phyloP scores from a whole-genome alignment of 2,797 vertebrate species.

The Coranthus polyacanthus region DNA sequence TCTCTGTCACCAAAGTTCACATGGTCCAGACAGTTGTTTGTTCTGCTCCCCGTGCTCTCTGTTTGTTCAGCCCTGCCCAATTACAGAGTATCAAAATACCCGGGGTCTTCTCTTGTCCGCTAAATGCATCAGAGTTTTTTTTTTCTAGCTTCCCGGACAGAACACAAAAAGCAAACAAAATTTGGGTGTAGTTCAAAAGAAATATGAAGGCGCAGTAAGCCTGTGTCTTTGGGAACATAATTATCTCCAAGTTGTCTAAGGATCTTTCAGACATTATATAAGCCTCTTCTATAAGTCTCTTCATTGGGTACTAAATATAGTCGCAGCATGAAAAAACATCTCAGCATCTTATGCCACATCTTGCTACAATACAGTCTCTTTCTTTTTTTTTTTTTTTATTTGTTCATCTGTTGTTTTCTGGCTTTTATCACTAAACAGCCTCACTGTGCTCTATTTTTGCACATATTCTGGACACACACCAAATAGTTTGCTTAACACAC shows the following conservation, averaged over 20 bases:
- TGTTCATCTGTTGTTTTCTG: conserved; percentile 31
- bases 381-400: conserved; percentile 7
- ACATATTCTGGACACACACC: no score
- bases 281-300: conserved; percentile 10
- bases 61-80: conserved; percentile 61
- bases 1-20: conserved; percentile 52
- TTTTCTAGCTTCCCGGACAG: conserved; percentile 24
- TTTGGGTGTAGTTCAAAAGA: conserved; percentile 18
- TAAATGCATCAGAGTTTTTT: conserved; percentile 37
- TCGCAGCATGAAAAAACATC: conserved; percentile 7
- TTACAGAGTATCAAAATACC: conserved; percentile 37
- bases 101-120: conserved; percentile 34
- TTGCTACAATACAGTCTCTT: conserved; percentile 8
- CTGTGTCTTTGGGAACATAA: conserved; percentile 1
- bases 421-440: conserved; percentile 30
- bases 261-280: conserved; percentile 12
- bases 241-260: conserved; percentile 22
- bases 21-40: conserved; percentile 49
- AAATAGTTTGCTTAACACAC: no score
- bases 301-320: conserved; percentile 7
- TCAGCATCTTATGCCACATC: conserved; percentile 1
- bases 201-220: conserved; percentile 19
- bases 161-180: conserved; percentile 31
- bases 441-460: conserved; percentile 11
- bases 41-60: conserved; percentile 44